Evolutionary conservation across 2,888 invertebrate species (phyloP).

Genomic region (Stenodema calcarata): DNA sequence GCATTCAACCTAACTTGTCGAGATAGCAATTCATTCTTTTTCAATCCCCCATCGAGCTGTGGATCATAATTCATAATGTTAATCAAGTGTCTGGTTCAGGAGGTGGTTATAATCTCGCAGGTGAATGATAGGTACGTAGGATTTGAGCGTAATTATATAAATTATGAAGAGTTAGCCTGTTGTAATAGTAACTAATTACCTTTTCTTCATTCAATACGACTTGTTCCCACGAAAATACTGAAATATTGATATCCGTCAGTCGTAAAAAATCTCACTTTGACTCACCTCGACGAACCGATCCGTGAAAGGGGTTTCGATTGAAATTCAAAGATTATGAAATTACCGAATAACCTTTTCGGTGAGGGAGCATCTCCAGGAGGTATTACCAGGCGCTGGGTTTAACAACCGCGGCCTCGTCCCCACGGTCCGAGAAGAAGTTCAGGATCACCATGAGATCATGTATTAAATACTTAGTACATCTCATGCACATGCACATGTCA

Average conservation of each 20-base stretch:
- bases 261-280: no score
- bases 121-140: no score
- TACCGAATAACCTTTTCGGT: conserved; percentile 1
- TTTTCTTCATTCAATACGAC: no score
- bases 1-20: neutral
- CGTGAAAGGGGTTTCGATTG: conserved; percentile 12
- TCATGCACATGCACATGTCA: no score
- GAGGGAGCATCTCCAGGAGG: neutral
- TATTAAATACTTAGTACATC: neutral
- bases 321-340: conserved; percentile 24
- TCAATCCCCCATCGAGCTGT: neutral
- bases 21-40: neutral
- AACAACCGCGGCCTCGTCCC: neutral
- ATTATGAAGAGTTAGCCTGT: no score
- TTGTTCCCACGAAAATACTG: no score
- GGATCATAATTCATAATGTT: no score
- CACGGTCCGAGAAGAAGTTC: neutral
- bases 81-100: no score
- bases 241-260: no score
- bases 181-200: no score
- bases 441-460: neutral
- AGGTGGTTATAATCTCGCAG: no score
- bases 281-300: neutral
- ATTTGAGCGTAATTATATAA: no score
- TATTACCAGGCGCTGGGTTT: neutral